These are phyloP conservation scores for Zaprionus africanus DNA, from an alignment of 1,140 invertebrate species.

Conservation along the genomic window DNA sequence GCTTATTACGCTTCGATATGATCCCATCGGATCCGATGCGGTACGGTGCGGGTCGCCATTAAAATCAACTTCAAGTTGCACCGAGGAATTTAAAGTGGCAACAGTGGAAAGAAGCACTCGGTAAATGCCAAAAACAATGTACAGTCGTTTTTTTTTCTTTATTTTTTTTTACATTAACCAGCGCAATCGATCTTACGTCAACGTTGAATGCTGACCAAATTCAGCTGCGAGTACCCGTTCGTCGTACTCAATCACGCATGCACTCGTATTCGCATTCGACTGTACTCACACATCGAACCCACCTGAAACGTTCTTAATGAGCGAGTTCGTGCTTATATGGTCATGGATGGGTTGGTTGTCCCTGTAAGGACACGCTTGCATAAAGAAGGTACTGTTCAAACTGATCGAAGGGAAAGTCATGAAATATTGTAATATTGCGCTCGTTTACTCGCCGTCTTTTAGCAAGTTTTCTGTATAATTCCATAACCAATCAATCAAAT, in stretches of 20 bases:
- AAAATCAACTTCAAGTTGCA: conserved; percentile 61
- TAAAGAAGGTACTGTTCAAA: neutral
- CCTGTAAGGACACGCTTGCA: neutral
- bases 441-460: neutral
- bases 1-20: conserved; percentile 11
- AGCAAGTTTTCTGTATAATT: neutral
- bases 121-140: conserved; percentile 47
- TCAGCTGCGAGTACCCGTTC: conserved; percentile 13
- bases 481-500: conserved; percentile 3
- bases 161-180: conserved; percentile 37
- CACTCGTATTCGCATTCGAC: conserved; percentile 18
- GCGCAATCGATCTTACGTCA: conserved; percentile 69
- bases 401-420: neutral
- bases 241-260: conserved; percentile 27
- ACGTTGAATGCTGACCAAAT: conserved; percentile 52
- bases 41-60: conserved; percentile 29
- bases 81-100: conserved; percentile 71
- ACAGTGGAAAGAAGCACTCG: conserved; percentile 41
- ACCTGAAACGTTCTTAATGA: conserved; percentile 3
- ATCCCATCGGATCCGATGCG: conserved; percentile 2
- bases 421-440: neutral
- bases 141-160: neutral
- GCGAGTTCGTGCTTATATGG: neutral
- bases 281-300: neutral
- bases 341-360: conserved; percentile 7